These are phyloP conservation scores for Tethya wilhelma DNA, from an alignment of 37 sponge, comb jelly and placozoan species.

Conservation along the genomic window DNA sequence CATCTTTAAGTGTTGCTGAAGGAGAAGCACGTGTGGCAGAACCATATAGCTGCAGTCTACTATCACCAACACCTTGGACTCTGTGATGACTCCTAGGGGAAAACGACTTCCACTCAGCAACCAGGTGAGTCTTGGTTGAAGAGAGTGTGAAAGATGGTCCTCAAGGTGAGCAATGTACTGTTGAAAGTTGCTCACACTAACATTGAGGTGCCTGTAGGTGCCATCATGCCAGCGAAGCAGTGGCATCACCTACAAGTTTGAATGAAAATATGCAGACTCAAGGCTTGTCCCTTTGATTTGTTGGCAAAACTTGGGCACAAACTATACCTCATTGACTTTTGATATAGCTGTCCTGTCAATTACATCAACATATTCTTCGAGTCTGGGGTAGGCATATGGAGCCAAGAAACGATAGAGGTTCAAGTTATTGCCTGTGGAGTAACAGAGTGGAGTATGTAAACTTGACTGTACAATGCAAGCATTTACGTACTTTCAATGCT, in stretches of 20 bases:
- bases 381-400: conserved; percentile 54
- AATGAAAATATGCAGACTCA: no score
- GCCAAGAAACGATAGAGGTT: conserved; percentile 34
- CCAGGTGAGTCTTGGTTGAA: conserved; percentile 29
- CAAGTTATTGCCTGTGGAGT: conserved; percentile 23
- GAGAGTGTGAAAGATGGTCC: not conserved
- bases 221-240: conserved; percentile 51
- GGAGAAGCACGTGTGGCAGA: conserved; percentile 1
- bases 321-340: conserved; percentile 47
- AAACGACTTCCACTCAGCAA: conserved; percentile 42
- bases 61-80: conserved; percentile 29
- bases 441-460: no score
- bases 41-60: conserved; percentile 13
- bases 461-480: no score
- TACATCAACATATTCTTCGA: conserved; percentile 9
- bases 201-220: conserved; percentile 44
- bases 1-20: conserved; percentile 34
- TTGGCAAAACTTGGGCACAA: not conserved
- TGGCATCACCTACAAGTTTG: conserved; percentile 35
- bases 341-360: conserved; percentile 27
- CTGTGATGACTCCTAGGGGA: conserved; percentile 40
- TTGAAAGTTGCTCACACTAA: conserved; percentile 34
- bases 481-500: conserved; percentile 19
- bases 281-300: no score
- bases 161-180: conserved; percentile 10